phyloP scores from a whole-genome alignment of 2,888 invertebrate genomes.

The Zeuzera pyrina region DNA sequence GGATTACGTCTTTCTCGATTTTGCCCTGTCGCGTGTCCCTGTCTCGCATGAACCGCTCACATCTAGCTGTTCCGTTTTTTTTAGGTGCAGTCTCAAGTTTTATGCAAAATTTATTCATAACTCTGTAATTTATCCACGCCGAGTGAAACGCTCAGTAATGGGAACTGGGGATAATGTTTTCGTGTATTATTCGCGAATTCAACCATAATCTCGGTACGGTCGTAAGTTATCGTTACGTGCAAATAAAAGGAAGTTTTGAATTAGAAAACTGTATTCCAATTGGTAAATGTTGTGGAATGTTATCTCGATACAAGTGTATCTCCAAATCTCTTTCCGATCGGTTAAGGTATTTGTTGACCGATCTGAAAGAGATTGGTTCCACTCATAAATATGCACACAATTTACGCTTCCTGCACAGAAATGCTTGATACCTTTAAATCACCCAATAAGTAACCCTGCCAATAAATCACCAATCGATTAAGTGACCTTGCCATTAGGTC shows the following conservation, averaged over 20 bases:
- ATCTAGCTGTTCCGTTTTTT: no score
- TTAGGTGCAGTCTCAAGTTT: constrained; percentile 69
- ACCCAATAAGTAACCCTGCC: no score
- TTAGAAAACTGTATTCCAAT: constrained; percentile 8
- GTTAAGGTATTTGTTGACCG: no score
- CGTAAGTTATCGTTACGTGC: constrained; percentile 46
- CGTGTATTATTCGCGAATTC: constrained; percentile 54
- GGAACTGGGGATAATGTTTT: constrained; percentile 48
- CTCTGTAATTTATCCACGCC: constrained; percentile 69
- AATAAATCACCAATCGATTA: no score
- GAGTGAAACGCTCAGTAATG: constrained; percentile 65
- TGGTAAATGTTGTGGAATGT: no score
- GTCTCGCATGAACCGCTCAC: constrained; percentile 46
- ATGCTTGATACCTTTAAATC: no score
- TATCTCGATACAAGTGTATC: no score
- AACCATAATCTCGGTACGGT: constrained; percentile 51
- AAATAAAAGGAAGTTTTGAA: constrained; percentile 36
- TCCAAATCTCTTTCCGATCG: no score
- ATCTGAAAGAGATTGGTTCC: no score
- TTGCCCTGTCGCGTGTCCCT: constrained; percentile 35
- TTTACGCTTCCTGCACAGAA: no score
- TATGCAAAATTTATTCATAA: constrained; percentile 75
- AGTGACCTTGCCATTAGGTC: no score
- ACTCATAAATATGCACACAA: no score
- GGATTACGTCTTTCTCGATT: constrained; percentile 53